Percentiles rank a stretch among this genome's conserved stretches.
Evolutionary conservation across 2,888 invertebrate genomes (phyloP).

Genomic region (Acronicta psi): DNA sequence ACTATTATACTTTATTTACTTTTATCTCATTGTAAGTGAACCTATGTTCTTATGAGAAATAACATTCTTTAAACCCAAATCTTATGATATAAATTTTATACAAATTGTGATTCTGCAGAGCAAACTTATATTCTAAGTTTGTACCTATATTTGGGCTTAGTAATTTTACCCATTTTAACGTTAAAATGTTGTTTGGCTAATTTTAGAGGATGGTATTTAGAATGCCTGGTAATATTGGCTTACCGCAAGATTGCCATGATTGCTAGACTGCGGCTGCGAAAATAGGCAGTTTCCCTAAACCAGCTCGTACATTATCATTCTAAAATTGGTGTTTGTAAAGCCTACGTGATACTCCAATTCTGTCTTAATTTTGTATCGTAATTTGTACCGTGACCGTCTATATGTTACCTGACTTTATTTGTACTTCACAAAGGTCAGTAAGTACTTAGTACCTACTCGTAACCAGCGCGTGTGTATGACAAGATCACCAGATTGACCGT

Average conservation of each 20-base stretch:
- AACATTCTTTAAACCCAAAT: no score
- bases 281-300: background rate
- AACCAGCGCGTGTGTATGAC: no score
- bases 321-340: background rate
- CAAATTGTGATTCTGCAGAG: background rate
- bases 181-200: conserved; percentile 3
- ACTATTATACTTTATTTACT: no score
- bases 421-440: no score
- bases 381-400: no score
- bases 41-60: no score
- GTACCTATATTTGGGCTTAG: background rate
- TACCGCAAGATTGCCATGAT: conserved; percentile 26
- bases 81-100: background rate
- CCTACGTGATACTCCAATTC: no score
- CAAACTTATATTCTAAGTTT: background rate
- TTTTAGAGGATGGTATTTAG: background rate
- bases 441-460: no score
- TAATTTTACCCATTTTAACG: background rate
- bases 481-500: no score
- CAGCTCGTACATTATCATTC: background rate
- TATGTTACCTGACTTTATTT: no score
- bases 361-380: no score
- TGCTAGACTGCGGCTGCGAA: background rate
- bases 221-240: background rate
- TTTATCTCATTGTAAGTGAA: no score